Conservation (phyloP, 2,888 invertebrate genomes). For the Phania funesta region DNA sequence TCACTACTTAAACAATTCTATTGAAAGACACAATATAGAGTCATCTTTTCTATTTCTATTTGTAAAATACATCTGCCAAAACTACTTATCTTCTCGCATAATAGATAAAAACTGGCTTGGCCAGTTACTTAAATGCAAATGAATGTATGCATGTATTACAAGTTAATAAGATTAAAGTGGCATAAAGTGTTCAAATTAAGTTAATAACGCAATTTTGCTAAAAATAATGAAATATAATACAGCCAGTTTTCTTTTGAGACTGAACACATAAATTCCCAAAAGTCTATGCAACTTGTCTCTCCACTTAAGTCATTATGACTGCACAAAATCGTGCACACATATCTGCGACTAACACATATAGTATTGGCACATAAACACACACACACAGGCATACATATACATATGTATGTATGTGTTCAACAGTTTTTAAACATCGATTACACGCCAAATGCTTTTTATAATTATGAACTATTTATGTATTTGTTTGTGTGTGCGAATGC, state of each 20-base stretch:
- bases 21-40: background rate
- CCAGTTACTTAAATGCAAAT: background rate
- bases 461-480: conserved; percentile 73
- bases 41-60: background rate
- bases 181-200: conserved; percentile 7
- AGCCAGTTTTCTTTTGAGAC: background rate
- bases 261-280: conserved; percentile 22
- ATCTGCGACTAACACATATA: background rate
- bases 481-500: conserved; percentile 40
- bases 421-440: conserved; percentile 74
- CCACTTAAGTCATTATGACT: background rate
- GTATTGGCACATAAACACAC: too few species aligned
- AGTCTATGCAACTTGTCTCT: background rate
- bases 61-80: background rate
- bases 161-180: background rate
- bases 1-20: background rate
- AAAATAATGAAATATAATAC: conserved; percentile 16
- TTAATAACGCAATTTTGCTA: conserved; percentile 26
- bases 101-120: too few species aligned
- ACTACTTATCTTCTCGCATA: too few species aligned
- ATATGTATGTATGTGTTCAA: conserved; percentile 4
- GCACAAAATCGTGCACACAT: background rate
- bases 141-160: background rate
- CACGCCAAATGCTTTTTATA: conserved; percentile 74
- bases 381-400: background rate